A percentile compares a stretch with the other conserved stretches of the same genome.
Conservation (phyloP, 2,888 invertebrate genomes). For the Papilio gigon region DNA sequence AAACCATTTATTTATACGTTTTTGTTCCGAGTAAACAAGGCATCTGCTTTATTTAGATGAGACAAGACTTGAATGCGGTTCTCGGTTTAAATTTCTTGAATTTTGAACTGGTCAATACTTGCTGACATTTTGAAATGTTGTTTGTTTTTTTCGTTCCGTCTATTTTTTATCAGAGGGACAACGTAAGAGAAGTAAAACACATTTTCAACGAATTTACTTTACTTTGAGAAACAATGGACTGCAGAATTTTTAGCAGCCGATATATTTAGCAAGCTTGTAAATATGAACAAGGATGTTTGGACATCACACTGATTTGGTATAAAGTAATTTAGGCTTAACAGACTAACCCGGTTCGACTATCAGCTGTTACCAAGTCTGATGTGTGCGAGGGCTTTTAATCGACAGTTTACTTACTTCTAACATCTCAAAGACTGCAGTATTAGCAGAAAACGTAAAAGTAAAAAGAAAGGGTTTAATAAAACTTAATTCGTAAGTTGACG, state of each 20-base stretch:
- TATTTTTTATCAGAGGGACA: conserved; percentile 8
- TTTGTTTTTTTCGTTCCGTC: conserved; percentile 12
- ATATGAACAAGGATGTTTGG: too few relatives aligned
- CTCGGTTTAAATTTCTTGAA: conserved; percentile 68
- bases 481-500: background rate
- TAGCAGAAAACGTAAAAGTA: background rate
- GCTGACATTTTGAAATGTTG: conserved; percentile 47
- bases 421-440: too few relatives aligned
- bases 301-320: too few relatives aligned
- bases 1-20: conserved; percentile 74
- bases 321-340: too few relatives aligned
- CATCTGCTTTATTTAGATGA: conserved; percentile 77
- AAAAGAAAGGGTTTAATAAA: background rate
- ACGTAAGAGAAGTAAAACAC: background rate
- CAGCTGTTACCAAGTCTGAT: too few relatives aligned
- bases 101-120: conserved; percentile 57
- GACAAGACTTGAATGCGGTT: conserved; percentile 57
- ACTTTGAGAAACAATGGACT: too few relatives aligned
- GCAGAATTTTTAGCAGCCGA: too few relatives aligned
- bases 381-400: too few relatives aligned
- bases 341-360: too few relatives aligned
- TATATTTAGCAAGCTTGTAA: too few relatives aligned
- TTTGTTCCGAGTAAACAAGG: conserved; percentile 72
- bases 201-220: background rate
- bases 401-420: too few relatives aligned